Conservation (phyloP, 2,797 vertebrate genomes). For the Chelmon rostratus region DNA sequence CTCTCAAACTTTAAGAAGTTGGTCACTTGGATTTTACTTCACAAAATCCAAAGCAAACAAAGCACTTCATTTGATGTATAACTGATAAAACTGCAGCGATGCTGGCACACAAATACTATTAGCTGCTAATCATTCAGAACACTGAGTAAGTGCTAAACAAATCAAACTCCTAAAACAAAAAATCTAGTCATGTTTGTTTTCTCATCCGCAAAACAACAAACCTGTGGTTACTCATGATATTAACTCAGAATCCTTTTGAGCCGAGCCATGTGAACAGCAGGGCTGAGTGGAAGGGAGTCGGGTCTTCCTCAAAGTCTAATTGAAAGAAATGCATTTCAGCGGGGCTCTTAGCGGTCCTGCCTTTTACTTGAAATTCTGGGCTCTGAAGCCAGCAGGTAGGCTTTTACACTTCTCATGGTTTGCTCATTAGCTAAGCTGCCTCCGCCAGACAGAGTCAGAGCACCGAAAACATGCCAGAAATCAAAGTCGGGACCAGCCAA, state of each 20-base stretch:
- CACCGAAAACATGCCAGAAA: constrained; percentile 76
- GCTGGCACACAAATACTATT: constrained; percentile 48
- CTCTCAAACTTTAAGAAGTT: constrained; percentile 56
- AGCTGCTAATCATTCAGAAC: constrained; percentile 64
- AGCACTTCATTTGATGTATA: constrained; percentile 59
- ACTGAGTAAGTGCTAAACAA: constrained; percentile 57
- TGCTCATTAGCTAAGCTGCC: constrained; percentile 81
- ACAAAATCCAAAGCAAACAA: constrained; percentile 57
- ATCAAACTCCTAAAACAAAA: constrained; percentile 49
- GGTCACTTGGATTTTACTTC: constrained; percentile 36
- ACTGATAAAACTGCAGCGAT: constrained; percentile 43
- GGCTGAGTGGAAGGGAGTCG: constrained; percentile 49
- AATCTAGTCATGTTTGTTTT: constrained; percentile 53
- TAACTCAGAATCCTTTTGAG: constrained; percentile 41
- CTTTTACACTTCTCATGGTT: constrained; percentile 77
- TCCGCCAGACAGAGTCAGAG: constrained; percentile 59
- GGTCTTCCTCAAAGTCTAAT: constrained; percentile 62
- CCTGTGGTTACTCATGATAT: constrained; percentile 51
- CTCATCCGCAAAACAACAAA: constrained; percentile 54
- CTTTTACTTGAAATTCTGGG: constrained; percentile 65
- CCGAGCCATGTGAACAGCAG: constrained; percentile 20
- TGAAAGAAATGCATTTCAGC: constrained; percentile 67
- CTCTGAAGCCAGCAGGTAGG: constrained; percentile 80
- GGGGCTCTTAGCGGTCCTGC: constrained; percentile 56
- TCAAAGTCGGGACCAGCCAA: constrained; percentile 69